Conservation (phyloP, 2,797 vertebrate species). For the Anguilla obscura region DNA sequence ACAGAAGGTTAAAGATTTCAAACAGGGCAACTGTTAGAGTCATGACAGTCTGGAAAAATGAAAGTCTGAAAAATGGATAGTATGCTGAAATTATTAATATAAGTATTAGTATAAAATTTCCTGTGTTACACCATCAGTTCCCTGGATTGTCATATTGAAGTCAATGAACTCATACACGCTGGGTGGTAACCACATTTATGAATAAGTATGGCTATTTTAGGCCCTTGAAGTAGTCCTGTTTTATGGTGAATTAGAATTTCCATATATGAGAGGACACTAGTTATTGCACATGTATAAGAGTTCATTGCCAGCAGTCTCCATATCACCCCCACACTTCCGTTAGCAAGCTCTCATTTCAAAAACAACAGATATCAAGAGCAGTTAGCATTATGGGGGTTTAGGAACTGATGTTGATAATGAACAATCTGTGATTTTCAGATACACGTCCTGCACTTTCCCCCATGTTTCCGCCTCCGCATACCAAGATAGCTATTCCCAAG, state of each 20-base stretch:
- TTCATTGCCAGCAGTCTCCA: background rate
- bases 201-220: background rate
- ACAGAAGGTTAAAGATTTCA: background rate
- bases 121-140: background rate
- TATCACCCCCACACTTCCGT: slow-evolving; percentile 36
- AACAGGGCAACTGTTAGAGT: background rate
- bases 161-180: background rate
- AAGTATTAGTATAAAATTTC: background rate
- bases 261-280: background rate
- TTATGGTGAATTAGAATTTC: background rate
- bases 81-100: background rate
- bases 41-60: background rate
- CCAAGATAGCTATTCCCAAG: slow-evolving; percentile 31
- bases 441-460: slow-evolving; percentile 42
- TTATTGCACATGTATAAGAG: background rate
- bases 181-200: background rate
- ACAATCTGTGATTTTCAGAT: slow-evolving; percentile 38
- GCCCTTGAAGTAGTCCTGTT: background rate
- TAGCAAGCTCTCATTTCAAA: slow-evolving; percentile 43
- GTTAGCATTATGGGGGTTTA: slow-evolving; percentile 30
- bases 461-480: slow-evolving; percentile 35
- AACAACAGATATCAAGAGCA: slow-evolving; percentile 41
- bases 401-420: slow-evolving; percentile 37
- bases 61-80: background rate
- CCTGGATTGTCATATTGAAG: background rate